Base-by-base conservation (phyloP, 2,888 invertebrate genomes). In the Drosophila vallismaia region DNA sequence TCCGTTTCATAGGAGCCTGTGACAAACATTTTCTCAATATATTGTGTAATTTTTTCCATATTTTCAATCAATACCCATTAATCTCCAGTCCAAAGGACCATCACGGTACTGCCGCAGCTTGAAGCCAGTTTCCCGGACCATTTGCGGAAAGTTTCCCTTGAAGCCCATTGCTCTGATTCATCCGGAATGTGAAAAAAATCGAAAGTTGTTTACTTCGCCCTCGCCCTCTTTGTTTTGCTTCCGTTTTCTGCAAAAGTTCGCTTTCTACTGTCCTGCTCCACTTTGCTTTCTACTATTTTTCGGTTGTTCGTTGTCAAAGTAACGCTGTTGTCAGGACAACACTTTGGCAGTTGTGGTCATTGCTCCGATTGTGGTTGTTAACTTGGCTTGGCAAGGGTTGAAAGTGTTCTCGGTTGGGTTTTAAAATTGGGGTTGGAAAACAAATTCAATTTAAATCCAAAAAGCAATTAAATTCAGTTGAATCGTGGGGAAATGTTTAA, bases 121-220 rank as follows among this genome's bases (percentile, higher is more conserved):
- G 54, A 92, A 92, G 12, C 92, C 91, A 12, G 90, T 86, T 1
- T 90, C 90, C 12, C 91, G 83, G 51, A 91, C 91, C 45, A 91
- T 76, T 71, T 91, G 85, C 5, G 91, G 89, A 78, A 89, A 91
- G 55, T 91, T 89, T 55, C 84, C 86, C 56, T 83, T 88, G 60
- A 77, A 71, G 10, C 83, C 50, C 67, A 64, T 64, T 53, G 19
- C 14, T 42, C 7, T 52, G 52, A 51, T 33, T 31, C 52, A 42
- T 46, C 46, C 26, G 46, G 7, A n/a, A 40, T 1, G 3, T 26
- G 12, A 26, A 14, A 24, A 67, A 71, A 70, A 70, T 70, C 44
- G 72, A 74, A 76, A 74, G 75, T 75, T 46, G 72, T 82, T 78
- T 46, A 49, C 58, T 67, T 48, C 44, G 40, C 26, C 44, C 54